Percentiles rank a stretch among this genome's conserved stretches.
phyloP scores from a whole-genome alignment of 2,888 invertebrate genomes.

The Hypomecis atomaria region DNA sequence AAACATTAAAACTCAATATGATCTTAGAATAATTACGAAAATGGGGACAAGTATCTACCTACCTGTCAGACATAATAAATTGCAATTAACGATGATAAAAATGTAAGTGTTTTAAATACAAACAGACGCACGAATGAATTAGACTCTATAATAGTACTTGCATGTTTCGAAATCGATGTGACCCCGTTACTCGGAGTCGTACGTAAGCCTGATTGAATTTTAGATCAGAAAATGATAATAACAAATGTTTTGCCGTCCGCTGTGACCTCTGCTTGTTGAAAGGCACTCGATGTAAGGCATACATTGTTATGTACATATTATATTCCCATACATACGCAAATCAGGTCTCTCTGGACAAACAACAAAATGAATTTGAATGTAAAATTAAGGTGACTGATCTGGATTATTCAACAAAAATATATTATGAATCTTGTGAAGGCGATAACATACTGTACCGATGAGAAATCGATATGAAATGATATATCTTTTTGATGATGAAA shows the following conservation, averaged over 20 bases:
- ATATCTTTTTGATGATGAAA: constrained; percentile 1
- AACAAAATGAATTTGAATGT: constrained; percentile 77
- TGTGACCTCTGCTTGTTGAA: constrained; percentile 72
- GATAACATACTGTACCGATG: constrained; percentile 41
- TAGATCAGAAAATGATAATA: constrained; percentile 76
- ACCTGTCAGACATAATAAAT: constrained; percentile 48
- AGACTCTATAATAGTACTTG: constrained; percentile 10
- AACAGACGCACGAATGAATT: constrained; percentile 50
- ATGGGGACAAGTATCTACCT: constrained; percentile 38
- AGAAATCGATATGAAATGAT: neutral
- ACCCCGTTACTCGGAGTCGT: constrained; percentile 80
- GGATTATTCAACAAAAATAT: constrained; percentile 69
- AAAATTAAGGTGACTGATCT: constrained; percentile 71
- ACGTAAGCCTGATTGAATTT: constrained; percentile 73
- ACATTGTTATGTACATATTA: constrained; percentile 29
- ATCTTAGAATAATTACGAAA: constrained; percentile 33
- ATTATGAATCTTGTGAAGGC: constrained; percentile 51
- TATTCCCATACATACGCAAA: constrained; percentile 72
- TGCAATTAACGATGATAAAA: constrained; percentile 45
- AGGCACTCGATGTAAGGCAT: constrained; percentile 61
- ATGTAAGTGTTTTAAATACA: neutral
- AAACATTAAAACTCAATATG: constrained; percentile 46
- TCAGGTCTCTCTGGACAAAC: constrained; percentile 68
- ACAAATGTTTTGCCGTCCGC: constrained; percentile 74
- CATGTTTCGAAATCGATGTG: constrained; percentile 70